Evolutionary conservation across 64 coral and sea anemone genomes (phyloP).

Genomic region (Actinia tenebrosa): DNA sequence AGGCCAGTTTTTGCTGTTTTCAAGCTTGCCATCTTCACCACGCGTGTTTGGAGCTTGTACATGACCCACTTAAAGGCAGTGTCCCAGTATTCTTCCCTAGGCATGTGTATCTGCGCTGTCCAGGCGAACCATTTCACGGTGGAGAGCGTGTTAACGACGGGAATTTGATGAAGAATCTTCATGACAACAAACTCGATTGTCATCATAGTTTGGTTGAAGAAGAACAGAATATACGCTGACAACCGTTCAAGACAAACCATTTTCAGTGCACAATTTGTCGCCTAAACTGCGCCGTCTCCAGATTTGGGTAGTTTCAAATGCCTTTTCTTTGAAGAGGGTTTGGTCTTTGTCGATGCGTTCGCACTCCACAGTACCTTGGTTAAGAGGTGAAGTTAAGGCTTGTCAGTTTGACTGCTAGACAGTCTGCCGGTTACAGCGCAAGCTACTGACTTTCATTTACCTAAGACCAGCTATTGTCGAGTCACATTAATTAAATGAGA

Average conservation of each 20-base stretch:
- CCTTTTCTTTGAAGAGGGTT: neutral
- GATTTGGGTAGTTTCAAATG: neutral
- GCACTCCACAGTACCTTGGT: neutral
- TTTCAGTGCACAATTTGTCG: neutral
- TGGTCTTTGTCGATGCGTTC: neutral
- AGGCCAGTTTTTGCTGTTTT: conserved; percentile 43
- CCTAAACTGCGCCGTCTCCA: neutral
- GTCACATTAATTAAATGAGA: neutral
- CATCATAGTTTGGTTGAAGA: conserved; percentile 16
- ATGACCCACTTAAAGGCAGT: conserved; percentile 42
- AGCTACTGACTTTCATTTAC: neutral
- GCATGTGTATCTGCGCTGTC: conserved; percentile 15
- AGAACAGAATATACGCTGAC: neutral
- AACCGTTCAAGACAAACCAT: neutral
- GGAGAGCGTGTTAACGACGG: neutral
- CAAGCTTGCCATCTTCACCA: neutral
- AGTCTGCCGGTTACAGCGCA: neutral
- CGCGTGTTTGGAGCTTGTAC: neutral
- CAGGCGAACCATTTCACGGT: neutral
- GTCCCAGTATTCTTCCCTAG: conserved; percentile 50
- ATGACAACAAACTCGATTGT: neutral
- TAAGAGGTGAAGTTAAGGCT: neutral
- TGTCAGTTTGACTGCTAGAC: neutral
- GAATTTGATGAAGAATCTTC: conserved; percentile 11
- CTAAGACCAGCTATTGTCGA: neutral